A percentile compares a stretch with the other conserved stretches of the same genome.
phyloP scores from a whole-genome alignment of 2,113 vertebrate species.

The Chloebia gouldiae region DNA sequence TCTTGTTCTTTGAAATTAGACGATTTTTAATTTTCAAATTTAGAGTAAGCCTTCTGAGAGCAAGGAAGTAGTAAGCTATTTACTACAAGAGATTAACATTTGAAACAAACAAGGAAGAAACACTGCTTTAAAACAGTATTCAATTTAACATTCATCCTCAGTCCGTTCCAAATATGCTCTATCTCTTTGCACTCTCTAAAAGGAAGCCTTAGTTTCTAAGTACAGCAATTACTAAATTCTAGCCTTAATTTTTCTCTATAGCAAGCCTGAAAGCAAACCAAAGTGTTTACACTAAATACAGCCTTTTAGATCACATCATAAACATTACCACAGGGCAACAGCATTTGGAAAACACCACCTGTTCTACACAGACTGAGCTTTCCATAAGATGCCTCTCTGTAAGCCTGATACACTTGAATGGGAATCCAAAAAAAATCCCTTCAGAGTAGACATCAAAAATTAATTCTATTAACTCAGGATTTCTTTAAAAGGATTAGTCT shows the following conservation, averaged over 20 bases:
- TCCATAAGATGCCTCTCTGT: background rate
- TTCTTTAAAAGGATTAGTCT: background rate
- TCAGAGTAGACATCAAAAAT: background rate
- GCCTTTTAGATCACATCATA: slow-evolving; percentile 26
- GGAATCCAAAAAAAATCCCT: background rate
- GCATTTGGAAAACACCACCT: slow-evolving; percentile 15
- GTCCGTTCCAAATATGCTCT: background rate
- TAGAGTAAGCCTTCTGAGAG: slow-evolving; percentile 8
- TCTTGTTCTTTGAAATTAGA: background rate
- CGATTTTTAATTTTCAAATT: background rate
- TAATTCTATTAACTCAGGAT: background rate
- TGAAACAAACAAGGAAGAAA: background rate
- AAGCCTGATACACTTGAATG: background rate
- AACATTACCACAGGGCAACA: background rate
- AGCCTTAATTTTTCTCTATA: slow-evolving; percentile 11
- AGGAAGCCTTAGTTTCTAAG: background rate
- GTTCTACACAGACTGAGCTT: background rate
- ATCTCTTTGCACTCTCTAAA: background rate
- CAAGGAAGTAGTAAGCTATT: background rate
- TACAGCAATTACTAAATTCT: slow-evolving; percentile 10
- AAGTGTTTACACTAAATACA: slow-evolving; percentile 45
- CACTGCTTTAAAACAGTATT: background rate
- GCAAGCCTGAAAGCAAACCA: slow-evolving; percentile 19
- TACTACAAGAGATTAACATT: slow-evolving; percentile 7
- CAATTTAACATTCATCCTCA: background rate